Base-by-base conservation (phyloP, 2,113 vertebrate species). In the Gasterosteus aculeatus region DNA sequence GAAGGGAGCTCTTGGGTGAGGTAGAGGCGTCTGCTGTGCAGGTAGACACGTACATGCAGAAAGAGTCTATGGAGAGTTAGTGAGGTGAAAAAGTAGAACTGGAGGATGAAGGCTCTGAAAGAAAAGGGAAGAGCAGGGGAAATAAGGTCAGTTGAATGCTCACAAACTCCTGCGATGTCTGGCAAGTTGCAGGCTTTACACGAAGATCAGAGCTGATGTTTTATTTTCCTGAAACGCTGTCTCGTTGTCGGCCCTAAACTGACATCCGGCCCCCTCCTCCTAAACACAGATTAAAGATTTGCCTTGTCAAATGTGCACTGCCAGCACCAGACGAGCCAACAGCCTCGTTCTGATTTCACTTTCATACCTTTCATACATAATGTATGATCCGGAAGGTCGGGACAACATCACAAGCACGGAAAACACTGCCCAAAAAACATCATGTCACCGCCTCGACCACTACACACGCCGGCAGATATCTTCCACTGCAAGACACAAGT, bases 301-400 rank as follows among this genome's bases (percentile, higher is more conserved):
- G 62, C 59, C 82, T 53, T 90, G 91, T 92, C 85, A 89, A 58
- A 63, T 66, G 63, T 85, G 78, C 42, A 39, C 71, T 2, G 41
- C 38, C 12, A 14, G 67, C 14, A 18, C 65, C 44, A 71, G 59
- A 78, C 74, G 77, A 64, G 76, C 54, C 67, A 76, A 60, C 60
- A 78, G 57, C 58, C 62, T 78, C 56, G 12, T 31, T 67, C 77
- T 85, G 82, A 91, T 93, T 89, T 88, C 84, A 89, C 85, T 89
- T 93, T 92, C 79, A 92, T 84, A 80, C 78, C 51, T 68, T 85
- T 90, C 14, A 89, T 87, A 82, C 80, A 93, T 93, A 86, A 90
- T 85, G 61, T 77, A 90, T 92, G 78, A 92, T 73, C 58, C 66
- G 69, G 79, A 92, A 93, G 92, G 92, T 94, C 89, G 87, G 71